These are phyloP conservation scores for Teleogryllus oceanicus DNA, from an alignment of 2,888 invertebrate species.

Conservation along the genomic window DNA sequence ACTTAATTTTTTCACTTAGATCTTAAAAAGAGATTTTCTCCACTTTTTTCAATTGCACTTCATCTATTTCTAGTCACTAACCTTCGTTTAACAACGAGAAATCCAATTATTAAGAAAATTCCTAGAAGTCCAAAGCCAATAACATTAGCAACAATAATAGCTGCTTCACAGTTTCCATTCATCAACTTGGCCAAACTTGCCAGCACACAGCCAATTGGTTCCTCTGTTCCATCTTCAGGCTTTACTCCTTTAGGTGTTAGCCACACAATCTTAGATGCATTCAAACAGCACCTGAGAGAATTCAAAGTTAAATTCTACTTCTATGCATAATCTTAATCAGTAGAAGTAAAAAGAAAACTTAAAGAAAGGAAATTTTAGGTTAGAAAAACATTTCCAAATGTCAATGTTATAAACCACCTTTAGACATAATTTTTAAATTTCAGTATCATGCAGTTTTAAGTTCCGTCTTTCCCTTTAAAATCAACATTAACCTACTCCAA, in stretches of 20 bases:
- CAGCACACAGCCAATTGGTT: constrained; percentile 58
- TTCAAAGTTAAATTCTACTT: no score
- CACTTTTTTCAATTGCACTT: neutral
- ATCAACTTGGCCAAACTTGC: constrained; percentile 64
- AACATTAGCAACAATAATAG: constrained; percentile 64
- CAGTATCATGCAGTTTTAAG: no score
- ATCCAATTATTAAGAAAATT: constrained; percentile 56
- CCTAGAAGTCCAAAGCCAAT: constrained; percentile 57
- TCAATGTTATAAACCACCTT: no score
- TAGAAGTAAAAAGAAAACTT: no score
- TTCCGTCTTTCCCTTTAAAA: no score
- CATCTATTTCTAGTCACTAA: constrained; percentile 41
- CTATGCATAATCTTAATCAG: no score
- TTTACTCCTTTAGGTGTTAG: constrained; percentile 55
- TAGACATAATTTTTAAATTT: no score
- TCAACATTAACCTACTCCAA: no score
- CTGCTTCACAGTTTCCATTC: constrained; percentile 68
- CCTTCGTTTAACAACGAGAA: constrained; percentile 62
- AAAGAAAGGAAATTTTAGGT: no score
- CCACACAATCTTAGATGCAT: constrained; percentile 61
- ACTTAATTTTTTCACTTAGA: no score
- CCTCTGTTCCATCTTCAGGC: constrained; percentile 66
- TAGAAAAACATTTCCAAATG: no score
- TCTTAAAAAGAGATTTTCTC: no score
- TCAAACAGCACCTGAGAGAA: constrained; percentile 44